Conservation (phyloP, 2,113 vertebrate genomes). For the Epinephelus moara region DNA sequence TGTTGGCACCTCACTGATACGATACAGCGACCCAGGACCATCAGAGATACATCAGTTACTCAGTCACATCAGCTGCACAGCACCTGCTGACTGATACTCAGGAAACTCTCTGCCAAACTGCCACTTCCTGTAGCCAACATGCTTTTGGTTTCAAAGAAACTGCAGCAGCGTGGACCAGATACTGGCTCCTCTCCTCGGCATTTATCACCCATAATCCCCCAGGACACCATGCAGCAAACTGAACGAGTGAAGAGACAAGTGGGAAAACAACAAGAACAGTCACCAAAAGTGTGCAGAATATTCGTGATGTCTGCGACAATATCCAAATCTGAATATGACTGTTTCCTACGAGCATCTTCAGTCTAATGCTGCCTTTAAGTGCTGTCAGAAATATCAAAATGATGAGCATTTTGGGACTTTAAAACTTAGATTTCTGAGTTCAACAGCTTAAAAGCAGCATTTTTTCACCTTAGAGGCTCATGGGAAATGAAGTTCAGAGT, state of each 20-base stretch:
- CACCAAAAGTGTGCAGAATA: neutral
- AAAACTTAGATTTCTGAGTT: neutral
- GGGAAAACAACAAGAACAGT: neutral
- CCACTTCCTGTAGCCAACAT: slow-evolving; percentile 2
- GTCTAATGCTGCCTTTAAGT: neutral
- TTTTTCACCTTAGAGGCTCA: slow-evolving; percentile 1
- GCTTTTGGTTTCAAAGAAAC: slow-evolving; percentile 30
- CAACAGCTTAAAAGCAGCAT: neutral
- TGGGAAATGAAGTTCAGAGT: neutral
- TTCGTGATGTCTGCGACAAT: slow-evolving; percentile 1
- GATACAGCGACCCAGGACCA: slow-evolving; percentile 1
- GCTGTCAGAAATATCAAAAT: neutral
- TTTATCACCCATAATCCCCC: slow-evolving; percentile 12
- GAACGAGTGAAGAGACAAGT: neutral
- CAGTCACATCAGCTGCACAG: slow-evolving; percentile 9
- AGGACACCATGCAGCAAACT: slow-evolving; percentile 15
- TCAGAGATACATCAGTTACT: neutral
- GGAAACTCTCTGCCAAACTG: neutral
- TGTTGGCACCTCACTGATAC: slow-evolving; percentile 34
- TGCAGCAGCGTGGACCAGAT: slow-evolving; percentile 11
- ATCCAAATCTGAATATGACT: neutral
- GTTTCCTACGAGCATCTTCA: slow-evolving; percentile 15
- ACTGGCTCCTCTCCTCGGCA: slow-evolving; percentile 18
- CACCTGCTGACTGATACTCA: slow-evolving; percentile 1
- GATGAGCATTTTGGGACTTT: too few relatives aligned